These are phyloP conservation scores for Cololabis saira DNA, from an alignment of 2,113 vertebrate genomes.

Conservation along the genomic window DNA sequence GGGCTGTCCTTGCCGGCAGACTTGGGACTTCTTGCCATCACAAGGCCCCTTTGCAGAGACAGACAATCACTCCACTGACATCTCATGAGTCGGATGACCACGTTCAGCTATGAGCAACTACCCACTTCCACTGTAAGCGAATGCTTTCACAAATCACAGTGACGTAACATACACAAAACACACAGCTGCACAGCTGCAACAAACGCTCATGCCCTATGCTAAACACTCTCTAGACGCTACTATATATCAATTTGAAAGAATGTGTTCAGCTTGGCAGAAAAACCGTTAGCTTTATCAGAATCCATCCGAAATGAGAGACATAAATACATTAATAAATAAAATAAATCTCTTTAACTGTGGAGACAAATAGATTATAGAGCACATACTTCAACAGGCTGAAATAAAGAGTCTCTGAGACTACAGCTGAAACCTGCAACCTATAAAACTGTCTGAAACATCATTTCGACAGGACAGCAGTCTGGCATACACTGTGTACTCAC, in stretches of 20 bases:
- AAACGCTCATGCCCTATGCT: slow-evolving; percentile 18
- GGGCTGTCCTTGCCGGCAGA: slow-evolving; percentile 16
- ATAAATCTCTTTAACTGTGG: slow-evolving; percentile 3
- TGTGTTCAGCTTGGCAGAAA: slow-evolving; percentile 16
- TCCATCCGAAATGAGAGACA: slow-evolving; percentile 22
- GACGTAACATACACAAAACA: slow-evolving; percentile 18
- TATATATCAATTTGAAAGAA: slow-evolving; percentile 43
- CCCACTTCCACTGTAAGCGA: background rate
- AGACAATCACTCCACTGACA: slow-evolving; percentile 2
- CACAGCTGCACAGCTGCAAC: slow-evolving; percentile 20
- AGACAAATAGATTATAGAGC: slow-evolving; percentile 32
- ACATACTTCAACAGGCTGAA: slow-evolving; percentile 28
- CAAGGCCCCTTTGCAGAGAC: slow-evolving; percentile 4
- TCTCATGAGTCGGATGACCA: slow-evolving; percentile 14
- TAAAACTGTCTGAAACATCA: slow-evolving; percentile 32
- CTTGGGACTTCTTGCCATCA: slow-evolving; percentile 1
- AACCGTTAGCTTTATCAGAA: slow-evolving; percentile 31
- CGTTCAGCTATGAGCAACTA: background rate
- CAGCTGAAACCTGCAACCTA: slow-evolving; percentile 27
- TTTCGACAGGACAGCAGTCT: slow-evolving; percentile 16
- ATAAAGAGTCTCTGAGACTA: slow-evolving; percentile 27
- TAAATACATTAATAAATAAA: background rate
- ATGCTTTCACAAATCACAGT: background rate
- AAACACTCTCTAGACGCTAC: slow-evolving; percentile 16
- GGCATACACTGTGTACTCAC: slow-evolving; percentile 12